phyloP scores from a whole-genome alignment of 2,113 vertebrate genomes.

The Saimiri boliviensis region DNA sequence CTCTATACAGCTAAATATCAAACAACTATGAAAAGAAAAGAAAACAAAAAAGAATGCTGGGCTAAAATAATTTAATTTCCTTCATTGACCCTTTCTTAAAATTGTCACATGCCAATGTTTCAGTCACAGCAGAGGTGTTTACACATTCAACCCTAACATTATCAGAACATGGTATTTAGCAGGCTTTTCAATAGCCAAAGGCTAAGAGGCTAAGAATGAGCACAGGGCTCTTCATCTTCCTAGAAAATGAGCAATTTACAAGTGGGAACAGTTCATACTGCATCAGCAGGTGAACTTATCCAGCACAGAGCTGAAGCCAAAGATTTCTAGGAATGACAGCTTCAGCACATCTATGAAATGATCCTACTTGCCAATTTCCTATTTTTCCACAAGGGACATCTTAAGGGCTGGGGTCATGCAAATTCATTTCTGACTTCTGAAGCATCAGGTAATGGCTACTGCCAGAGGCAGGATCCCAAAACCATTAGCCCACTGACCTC shows the following conservation, averaged over 20 bases:
- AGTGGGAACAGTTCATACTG: not conserved
- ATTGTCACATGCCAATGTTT: not conserved
- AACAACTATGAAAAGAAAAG: not conserved
- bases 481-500: not conserved
- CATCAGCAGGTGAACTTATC: slow-evolving; percentile 49
- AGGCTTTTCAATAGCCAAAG: not conserved
- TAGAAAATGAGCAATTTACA: not conserved
- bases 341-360: slow-evolving; percentile 43
- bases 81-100: not conserved
- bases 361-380: slow-evolving; percentile 14
- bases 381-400: slow-evolving; percentile 22
- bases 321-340: not conserved
- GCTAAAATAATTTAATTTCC: not conserved
- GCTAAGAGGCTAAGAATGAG: not conserved
- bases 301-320: not conserved
- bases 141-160: not conserved
- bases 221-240: not conserved
- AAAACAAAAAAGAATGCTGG: not conserved
- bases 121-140: not conserved
- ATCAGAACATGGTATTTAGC: not conserved
- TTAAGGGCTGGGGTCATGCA: slow-evolving; percentile 23
- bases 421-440: slow-evolving; percentile 18
- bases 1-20: not conserved
- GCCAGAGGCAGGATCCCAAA: not conserved
- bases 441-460: slow-evolving; percentile 7